Conservation (phyloP, 2,797 vertebrate species). For the Cynopterus sphinx region DNA sequence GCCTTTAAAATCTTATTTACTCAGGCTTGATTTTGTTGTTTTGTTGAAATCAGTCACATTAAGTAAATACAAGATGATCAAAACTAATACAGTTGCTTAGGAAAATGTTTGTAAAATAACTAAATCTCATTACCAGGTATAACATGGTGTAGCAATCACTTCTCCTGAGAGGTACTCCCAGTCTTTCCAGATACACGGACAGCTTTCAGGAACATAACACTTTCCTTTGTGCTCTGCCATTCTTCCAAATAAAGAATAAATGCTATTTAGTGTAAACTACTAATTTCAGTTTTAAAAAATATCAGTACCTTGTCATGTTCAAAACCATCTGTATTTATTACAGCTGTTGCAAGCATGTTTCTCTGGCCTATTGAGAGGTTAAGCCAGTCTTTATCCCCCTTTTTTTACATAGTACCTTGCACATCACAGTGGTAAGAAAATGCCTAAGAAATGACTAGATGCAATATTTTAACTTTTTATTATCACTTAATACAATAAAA, state of each 20-base stretch:
- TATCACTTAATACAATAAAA: background rate
- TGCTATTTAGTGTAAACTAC: background rate
- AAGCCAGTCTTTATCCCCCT: background rate
- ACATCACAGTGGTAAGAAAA: background rate
- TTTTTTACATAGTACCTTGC: background rate
- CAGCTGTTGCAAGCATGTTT: background rate
- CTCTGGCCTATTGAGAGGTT: fast-evolving
- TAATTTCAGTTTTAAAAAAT: background rate
- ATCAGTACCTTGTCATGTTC: background rate
- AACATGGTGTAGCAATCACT: constrained; percentile 95
- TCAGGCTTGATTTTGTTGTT: background rate
- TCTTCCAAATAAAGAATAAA: constrained; percentile 78
- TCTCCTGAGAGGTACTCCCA: constrained; percentile 97
- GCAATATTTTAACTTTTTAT: background rate
- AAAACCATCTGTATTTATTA: background rate
- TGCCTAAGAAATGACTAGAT: background rate
- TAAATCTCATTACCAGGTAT: constrained; percentile 90
- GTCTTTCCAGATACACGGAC: constrained; percentile 96
- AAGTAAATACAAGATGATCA: background rate
- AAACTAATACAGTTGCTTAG: background rate
- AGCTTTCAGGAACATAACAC: constrained; percentile 97
- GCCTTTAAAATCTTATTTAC: background rate
- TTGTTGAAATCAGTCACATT: background rate
- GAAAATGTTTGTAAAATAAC: background rate
- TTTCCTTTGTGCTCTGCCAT: constrained; percentile 90